Percentiles rank a stretch among this genome's conserved stretches.
Evolutionary conservation across 2,888 invertebrate genomes (phyloP).

Genomic region (Scaptomyza tumidula): DNA sequence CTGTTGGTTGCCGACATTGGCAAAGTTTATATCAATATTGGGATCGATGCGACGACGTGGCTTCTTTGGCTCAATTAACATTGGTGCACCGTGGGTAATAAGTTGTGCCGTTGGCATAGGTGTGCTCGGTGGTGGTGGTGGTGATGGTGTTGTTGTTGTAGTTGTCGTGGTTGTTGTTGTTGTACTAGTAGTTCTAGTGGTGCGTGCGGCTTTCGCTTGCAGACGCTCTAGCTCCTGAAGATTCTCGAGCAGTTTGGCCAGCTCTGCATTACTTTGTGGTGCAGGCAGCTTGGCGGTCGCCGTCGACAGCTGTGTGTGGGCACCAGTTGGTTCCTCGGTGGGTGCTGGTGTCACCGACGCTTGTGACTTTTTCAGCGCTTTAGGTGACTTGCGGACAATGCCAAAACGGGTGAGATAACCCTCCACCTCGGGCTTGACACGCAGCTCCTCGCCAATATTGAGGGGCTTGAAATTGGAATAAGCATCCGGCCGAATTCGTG

Average conservation of each 20-base stretch:
- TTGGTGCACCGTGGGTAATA: conserved; percentile 77
- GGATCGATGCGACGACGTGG: conserved; percentile 81
- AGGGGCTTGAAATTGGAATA: conserved; percentile 84
- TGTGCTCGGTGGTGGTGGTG: conserved; percentile 50
- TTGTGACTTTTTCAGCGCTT: conserved; percentile 75
- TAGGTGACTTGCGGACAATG: conserved; percentile 82
- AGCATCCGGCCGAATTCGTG: conserved; percentile 81
- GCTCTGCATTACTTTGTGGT: conserved; percentile 72
- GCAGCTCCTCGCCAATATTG: conserved; percentile 81
- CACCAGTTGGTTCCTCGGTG: conserved; percentile 68
- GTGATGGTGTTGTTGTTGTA: conserved; percentile 43
- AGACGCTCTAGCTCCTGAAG: conserved; percentile 82
- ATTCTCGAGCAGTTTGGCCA: conserved; percentile 85
- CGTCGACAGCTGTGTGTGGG: conserved; percentile 74
- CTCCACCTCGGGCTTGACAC: conserved; percentile 83
- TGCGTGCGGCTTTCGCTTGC: conserved; percentile 53
- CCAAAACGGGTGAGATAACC: conserved; percentile 84
- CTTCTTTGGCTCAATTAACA: conserved; percentile 78
- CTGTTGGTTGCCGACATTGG: conserved; percentile 73
- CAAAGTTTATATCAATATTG: conserved; percentile 79
- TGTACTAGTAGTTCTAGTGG: conserved; percentile 34
- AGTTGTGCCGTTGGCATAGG: conserved; percentile 58
- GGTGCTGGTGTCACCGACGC: conserved; percentile 41
- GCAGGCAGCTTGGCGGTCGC: conserved; percentile 72
- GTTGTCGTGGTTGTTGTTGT: conserved; percentile 38